Conservation (phyloP, 2,113 vertebrate species). For the Tragelaphus imberbis region DNA sequence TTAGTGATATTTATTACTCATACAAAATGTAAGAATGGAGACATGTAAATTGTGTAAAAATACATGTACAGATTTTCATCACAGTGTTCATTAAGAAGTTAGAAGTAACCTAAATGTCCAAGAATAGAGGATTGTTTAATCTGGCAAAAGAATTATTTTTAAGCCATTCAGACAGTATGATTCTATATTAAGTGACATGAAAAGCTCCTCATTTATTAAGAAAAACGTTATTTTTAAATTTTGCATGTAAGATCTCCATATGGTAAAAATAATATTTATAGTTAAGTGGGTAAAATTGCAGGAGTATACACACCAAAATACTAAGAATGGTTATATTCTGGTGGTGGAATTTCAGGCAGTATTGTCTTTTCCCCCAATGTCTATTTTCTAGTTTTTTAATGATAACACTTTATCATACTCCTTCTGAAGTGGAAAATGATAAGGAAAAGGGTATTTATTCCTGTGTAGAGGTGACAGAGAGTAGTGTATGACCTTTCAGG, state of each 20-base stretch:
- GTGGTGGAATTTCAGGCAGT: background rate
- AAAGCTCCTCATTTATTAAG: background rate
- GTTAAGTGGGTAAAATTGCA: background rate
- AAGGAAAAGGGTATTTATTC: background rate
- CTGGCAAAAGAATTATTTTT: background rate
- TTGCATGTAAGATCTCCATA: background rate
- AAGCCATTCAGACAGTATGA: background rate
- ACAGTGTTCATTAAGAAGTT: background rate
- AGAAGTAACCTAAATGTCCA: background rate
- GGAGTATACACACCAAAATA: background rate
- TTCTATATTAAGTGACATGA: constrained; percentile 9
- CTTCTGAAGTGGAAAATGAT: background rate
- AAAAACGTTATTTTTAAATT: constrained; percentile 11
- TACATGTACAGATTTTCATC: background rate
- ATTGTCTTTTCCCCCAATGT: background rate
- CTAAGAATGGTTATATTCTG: background rate
- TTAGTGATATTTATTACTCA: background rate
- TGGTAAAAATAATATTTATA: constrained; percentile 16
- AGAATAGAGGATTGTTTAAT: background rate
- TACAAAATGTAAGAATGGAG: background rate
- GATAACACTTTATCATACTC: background rate
- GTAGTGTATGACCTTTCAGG: background rate
- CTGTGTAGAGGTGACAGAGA: background rate
- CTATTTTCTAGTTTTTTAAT: constrained; percentile 10
- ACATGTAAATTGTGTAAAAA: background rate